Percentiles rank a stretch among this genome's conserved stretches.
Evolutionary conservation across 2,888 invertebrate genomes (phyloP).

Genomic region (Erebia palarica): DNA sequence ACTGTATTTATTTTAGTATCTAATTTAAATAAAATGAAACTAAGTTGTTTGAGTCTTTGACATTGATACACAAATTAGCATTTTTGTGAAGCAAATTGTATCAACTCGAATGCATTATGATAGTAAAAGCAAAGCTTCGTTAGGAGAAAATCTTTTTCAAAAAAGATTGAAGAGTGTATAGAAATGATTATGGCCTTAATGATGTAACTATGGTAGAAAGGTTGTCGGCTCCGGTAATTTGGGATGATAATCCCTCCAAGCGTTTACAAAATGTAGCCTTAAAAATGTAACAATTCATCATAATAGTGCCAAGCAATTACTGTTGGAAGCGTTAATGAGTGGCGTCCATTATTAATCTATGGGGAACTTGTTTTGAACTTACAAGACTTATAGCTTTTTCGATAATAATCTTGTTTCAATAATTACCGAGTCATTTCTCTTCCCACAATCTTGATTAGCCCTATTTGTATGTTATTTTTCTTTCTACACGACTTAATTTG

Average conservation of each 20-base stretch:
- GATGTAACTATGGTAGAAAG: slow-evolving; percentile 51
- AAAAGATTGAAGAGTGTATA: slow-evolving; percentile 45
- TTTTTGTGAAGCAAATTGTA: slow-evolving; percentile 43
- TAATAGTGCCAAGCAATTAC: slow-evolving; percentile 59
- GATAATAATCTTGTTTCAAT: slow-evolving; percentile 81
- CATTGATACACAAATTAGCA: slow-evolving; percentile 76
- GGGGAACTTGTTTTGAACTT: slow-evolving; percentile 72
- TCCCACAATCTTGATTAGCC: slow-evolving; percentile 75
- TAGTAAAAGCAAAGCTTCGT: slow-evolving; percentile 35
- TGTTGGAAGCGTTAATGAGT: slow-evolving; percentile 79
- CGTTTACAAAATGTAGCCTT: slow-evolving; percentile 64
- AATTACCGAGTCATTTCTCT: slow-evolving; percentile 77
- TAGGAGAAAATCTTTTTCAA: slow-evolving; percentile 38
- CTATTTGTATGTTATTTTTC: slow-evolving; percentile 77
- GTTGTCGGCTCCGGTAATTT: slow-evolving; percentile 53
- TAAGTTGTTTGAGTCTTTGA: slow-evolving; percentile 72
- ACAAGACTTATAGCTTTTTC: slow-evolving; percentile 73
- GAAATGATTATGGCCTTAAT: slow-evolving; percentile 56
- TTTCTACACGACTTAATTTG: slow-evolving; percentile 66
- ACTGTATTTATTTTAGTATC: slow-evolving; percentile 76
- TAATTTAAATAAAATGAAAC: slow-evolving; percentile 78
- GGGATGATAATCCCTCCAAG: slow-evolving; percentile 65
- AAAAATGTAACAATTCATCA: slow-evolving; percentile 79
- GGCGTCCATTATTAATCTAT: slow-evolving; percentile 75
- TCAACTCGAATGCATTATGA: slow-evolving; percentile 30